Evolutionary conservation across 2,797 vertebrate genomes (phyloP).

Genomic region (Anniella stebbinsi): DNA sequence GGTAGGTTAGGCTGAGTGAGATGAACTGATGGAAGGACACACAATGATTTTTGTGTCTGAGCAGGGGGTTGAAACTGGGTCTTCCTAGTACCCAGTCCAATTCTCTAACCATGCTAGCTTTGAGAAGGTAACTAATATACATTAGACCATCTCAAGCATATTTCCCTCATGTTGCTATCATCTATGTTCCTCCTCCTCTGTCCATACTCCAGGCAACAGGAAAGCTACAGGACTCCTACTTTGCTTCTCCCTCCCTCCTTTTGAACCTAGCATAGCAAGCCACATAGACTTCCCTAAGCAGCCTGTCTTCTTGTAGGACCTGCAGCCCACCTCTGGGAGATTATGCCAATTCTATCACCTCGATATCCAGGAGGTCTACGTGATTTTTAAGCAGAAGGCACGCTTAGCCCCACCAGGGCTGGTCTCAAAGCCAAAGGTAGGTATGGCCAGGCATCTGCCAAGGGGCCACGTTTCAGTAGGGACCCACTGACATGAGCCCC

Average conservation of each 20-base stretch:
- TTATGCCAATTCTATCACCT: background rate
- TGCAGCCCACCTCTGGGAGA: background rate
- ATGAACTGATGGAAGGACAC: background rate
- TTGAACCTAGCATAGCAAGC: background rate
- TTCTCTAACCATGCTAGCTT: background rate
- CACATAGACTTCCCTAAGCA: too few species aligned
- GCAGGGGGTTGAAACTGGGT: background rate
- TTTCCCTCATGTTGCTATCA: background rate
- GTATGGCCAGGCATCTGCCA: too few species aligned
- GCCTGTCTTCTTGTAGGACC: background rate
- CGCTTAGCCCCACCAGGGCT: too few species aligned
- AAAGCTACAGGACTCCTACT: background rate
- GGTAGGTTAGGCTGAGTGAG: background rate
- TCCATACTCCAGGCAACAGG: background rate
- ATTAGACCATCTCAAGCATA: background rate
- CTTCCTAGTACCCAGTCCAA: background rate
- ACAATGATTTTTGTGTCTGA: background rate
- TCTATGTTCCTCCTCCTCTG: background rate
- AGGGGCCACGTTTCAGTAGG: too few species aligned
- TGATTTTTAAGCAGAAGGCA: too few species aligned
- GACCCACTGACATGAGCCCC: too few species aligned
- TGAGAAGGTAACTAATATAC: background rate
- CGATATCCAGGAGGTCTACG: background rate
- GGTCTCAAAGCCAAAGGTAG: too few species aligned
- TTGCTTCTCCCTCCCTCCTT: background rate